These are phyloP conservation scores for Alauda arvensis DNA, from an alignment of 2,797 vertebrate species.

Conservation along the genomic window DNA sequence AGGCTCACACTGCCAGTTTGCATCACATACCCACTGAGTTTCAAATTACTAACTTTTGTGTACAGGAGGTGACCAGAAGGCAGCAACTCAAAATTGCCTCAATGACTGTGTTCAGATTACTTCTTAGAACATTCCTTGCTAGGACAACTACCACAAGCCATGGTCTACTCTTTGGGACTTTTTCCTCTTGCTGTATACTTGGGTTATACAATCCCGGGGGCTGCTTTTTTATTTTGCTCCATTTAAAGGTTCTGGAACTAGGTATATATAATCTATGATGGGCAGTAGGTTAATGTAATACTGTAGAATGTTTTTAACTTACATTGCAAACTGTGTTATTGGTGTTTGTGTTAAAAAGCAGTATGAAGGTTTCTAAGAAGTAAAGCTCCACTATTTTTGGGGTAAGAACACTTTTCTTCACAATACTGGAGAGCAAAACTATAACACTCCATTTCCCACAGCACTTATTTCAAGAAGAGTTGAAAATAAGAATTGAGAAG, in stretches of 20 bases:
- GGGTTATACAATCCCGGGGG: not conserved
- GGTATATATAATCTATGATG: not conserved
- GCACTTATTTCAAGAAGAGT: not conserved
- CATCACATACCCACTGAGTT: not conserved
- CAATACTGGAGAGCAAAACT: not conserved
- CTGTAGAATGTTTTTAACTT: not conserved
- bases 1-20: not conserved
- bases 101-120: not conserved
- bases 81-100: not conserved
- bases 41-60: not conserved
- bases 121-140: not conserved
- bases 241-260: not conserved
- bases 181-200: not conserved
- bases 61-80: not conserved
- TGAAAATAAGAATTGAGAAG: not conserved
- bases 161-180: accelerated
- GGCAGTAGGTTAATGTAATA: not conserved
- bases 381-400: not conserved
- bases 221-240: not conserved
- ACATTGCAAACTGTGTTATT: not conserved
- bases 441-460: not conserved
- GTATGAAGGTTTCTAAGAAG: not conserved
- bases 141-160: not conserved
- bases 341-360: not conserved
- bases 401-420: not conserved